phyloP scores from a whole-genome alignment of 2,797 vertebrate species.

The Parauchenoglanis ngamensis region DNA sequence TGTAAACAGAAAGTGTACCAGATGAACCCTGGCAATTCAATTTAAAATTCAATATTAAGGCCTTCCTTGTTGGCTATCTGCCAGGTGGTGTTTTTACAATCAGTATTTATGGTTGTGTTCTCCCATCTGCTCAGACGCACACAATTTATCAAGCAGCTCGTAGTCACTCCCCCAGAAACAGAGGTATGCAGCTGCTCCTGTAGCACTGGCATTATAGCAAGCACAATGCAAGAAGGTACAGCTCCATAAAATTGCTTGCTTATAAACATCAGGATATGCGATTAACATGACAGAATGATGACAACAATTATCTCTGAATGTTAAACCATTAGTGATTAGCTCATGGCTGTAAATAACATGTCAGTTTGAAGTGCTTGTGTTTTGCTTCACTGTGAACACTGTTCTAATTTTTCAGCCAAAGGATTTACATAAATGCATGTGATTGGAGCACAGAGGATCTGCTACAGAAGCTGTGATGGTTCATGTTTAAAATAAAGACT shows the following conservation, averaged over 20 bases:
- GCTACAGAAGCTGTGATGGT: background rate
- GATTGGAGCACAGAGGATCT: background rate
- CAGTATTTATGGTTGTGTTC: slow-evolving; percentile 20
- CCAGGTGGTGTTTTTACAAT: slow-evolving; percentile 12
- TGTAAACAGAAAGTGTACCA: background rate
- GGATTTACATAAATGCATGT: background rate
- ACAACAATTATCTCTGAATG: background rate
- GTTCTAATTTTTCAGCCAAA: background rate
- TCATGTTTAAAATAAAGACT: background rate
- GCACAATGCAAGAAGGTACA: background rate
- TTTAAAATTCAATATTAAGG: background rate
- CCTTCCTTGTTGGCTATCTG: background rate
- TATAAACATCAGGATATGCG: background rate
- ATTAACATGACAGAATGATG: background rate
- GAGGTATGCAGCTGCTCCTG: background rate
- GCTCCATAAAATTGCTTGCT: background rate
- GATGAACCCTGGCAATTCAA: background rate
- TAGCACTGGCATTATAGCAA: background rate
- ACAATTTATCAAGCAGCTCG: background rate
- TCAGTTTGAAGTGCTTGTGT: background rate
- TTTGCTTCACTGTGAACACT: background rate
- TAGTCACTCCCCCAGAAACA: background rate
- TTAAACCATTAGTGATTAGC: background rate
- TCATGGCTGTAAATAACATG: background rate
- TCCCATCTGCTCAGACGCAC: background rate